Conservation (phyloP, 2,797 vertebrate species). For the Scolopax bukidnonensis region DNA sequence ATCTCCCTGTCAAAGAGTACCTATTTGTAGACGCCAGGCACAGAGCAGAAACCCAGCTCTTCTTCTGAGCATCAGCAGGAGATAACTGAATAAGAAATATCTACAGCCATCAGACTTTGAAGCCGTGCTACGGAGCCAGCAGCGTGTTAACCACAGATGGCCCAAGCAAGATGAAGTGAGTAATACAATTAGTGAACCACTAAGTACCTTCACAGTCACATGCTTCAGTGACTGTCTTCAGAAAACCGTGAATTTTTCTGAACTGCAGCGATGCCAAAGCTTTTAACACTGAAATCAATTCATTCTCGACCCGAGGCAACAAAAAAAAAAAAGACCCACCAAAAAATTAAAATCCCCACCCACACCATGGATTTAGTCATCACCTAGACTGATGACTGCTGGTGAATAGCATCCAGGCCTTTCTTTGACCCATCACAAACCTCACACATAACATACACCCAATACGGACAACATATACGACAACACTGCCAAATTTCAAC, state of each 20-base stretch:
- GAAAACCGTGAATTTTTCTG: neutral
- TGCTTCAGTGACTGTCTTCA: neutral
- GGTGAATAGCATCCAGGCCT: neutral
- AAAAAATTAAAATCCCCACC: no score
- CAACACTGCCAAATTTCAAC: neutral
- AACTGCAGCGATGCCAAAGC: neutral
- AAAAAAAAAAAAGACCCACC: neutral
- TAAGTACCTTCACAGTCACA: neutral
- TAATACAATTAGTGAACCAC: neutral
- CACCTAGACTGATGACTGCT: neutral
- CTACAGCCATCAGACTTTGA: neutral
- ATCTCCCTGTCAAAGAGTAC: neutral
- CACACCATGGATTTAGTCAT: neutral
- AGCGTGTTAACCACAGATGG: neutral
- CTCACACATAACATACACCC: neutral
- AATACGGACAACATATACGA: accelerated
- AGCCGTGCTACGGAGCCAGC: neutral
- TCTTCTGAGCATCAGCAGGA: neutral
- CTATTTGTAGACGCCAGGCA: neutral
- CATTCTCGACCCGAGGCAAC: neutral
- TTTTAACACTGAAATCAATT: neutral
- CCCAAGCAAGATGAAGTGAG: neutral
- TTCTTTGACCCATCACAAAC: neutral
- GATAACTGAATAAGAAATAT: neutral
- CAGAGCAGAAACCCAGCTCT: neutral